These are phyloP conservation scores for Halcyon chelicuti DNA, from an alignment of 2,797 vertebrate species.

Conservation along the genomic window DNA sequence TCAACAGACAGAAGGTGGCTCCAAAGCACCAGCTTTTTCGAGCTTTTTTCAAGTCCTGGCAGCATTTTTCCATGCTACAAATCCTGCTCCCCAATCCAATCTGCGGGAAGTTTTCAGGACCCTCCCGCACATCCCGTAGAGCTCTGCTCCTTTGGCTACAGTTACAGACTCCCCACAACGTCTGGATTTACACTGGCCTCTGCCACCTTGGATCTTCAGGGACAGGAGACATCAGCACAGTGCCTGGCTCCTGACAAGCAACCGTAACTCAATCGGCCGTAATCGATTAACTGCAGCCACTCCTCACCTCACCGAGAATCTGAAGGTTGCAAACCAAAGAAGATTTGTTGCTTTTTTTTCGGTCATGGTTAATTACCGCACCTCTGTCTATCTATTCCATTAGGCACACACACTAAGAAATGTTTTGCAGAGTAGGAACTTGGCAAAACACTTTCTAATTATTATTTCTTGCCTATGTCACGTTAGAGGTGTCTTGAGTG, in stretches of 20 bases:
- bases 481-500: not conserved
- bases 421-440: not conserved
- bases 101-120: not conserved
- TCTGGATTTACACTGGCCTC: not conserved
- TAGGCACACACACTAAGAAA: not conserved
- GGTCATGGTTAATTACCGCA: not conserved
- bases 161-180: not conserved
- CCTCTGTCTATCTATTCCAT: not conserved
- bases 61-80: not conserved
- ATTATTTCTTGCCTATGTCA: not conserved
- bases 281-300: not conserved
- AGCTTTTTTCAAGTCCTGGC: not conserved
- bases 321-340: not conserved
- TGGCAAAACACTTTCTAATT: not conserved
- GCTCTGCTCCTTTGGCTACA: not conserved
- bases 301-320: not conserved
- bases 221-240: not conserved
- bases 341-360: not conserved
- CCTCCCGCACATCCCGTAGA: not conserved
- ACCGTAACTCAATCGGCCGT: not conserved
- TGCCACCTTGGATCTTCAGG: not conserved
- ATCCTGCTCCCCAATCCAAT: not conserved
- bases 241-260: not conserved
- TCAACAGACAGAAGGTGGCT: constrained; percentile 50
- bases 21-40: not conserved